Evolutionary conservation across 1,140 invertebrate genomes (phyloP).

Genomic region (Neelides sp.): DNA sequence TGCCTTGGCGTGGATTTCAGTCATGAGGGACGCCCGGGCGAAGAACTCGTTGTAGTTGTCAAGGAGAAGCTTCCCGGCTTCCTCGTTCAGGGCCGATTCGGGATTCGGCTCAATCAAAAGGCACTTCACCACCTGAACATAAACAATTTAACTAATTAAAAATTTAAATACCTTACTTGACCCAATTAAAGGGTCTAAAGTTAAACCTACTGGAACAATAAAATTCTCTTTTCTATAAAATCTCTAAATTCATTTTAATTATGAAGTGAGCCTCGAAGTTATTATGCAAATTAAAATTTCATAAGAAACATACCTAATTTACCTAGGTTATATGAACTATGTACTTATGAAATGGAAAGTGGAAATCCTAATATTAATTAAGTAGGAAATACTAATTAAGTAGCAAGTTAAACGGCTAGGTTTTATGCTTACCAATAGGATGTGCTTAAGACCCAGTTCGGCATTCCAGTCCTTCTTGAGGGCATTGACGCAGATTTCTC

Average conservation of each 20-base stretch:
- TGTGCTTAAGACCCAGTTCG: conserved; percentile 89
- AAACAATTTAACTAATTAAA: no score
- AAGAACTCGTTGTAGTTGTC: conserved; percentile 87
- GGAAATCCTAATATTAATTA: background rate
- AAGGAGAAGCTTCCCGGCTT: conserved; percentile 77
- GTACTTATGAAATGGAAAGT: background rate
- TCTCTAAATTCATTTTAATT: no score
- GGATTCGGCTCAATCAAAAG: conserved; percentile 86
- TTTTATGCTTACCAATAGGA: conserved; percentile 58
- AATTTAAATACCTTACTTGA: background rate
- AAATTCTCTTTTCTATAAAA: no score
- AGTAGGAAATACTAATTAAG: no score
- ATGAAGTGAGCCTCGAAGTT: no score
- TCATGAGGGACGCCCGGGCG: conserved; percentile 80
- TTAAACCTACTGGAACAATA: background rate
- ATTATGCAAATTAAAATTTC: no score
- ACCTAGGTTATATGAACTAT: no score
- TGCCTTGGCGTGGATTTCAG: conserved; percentile 70
- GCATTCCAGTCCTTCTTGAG: conserved; percentile 95
- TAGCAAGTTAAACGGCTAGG: no score
- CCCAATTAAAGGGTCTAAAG: background rate
- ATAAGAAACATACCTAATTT: no score
- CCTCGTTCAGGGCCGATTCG: conserved; percentile 85
- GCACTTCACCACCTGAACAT: conserved; percentile 72
- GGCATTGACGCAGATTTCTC: conserved; percentile 95